A percentile compares a stretch with the other conserved stretches of the same genome.
Conservation (phyloP, 2,797 vertebrate species). For the Acanthis flammea region DNA sequence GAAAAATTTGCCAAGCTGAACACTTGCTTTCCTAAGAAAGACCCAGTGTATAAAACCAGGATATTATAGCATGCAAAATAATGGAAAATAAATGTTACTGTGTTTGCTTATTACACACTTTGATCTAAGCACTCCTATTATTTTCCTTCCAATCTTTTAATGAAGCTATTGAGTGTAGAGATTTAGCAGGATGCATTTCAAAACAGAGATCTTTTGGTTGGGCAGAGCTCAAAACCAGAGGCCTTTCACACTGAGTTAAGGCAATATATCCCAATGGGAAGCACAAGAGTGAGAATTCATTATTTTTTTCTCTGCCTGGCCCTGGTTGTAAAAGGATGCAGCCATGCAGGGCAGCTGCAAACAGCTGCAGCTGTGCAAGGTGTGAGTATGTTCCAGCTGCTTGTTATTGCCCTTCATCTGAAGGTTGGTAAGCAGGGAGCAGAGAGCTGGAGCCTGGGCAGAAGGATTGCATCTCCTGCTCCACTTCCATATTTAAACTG, state of each 20-base stretch:
- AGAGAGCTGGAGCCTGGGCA: not conserved
- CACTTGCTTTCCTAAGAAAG: not conserved
- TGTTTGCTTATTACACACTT: not conserved
- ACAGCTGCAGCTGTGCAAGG: fast-evolving
- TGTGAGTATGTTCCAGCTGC: not conserved
- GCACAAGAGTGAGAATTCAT: not conserved
- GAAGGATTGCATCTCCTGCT: not conserved
- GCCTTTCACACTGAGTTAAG: not conserved
- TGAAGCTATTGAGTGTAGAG: not conserved
- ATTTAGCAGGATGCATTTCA: not conserved
- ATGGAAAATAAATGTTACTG: not conserved
- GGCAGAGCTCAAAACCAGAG: not conserved
- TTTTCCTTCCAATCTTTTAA: not conserved
- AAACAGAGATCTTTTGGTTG: not conserved
- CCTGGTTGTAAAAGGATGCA: not conserved
- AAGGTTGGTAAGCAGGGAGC: not conserved
- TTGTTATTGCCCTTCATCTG: not conserved
- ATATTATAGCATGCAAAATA: not conserved
- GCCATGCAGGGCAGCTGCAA: not conserved
- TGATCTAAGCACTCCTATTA: not conserved
- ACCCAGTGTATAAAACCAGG: not conserved
- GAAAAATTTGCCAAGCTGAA: not conserved
- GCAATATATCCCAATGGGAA: not conserved
- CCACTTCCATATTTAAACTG: not conserved
- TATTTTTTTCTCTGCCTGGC: not conserved